Conservation (phyloP, 2,797 vertebrate genomes). For the Malurus splendens region DNA sequence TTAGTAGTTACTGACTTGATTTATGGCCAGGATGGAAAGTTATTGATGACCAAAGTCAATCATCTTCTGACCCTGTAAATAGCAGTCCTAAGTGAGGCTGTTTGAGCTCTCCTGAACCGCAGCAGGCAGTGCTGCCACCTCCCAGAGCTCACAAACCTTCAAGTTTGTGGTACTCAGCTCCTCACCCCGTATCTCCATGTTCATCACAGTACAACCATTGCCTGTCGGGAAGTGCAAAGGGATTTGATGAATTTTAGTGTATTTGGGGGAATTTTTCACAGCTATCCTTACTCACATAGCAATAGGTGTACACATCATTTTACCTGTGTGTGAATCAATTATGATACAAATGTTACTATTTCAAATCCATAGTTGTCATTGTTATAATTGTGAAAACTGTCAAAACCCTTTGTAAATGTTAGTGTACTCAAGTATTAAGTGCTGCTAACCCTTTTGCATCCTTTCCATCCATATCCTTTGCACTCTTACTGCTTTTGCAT, state of each 20-base stretch:
- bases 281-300: not conserved
- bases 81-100: not conserved
- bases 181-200: not conserved
- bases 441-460: not conserved
- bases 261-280: not conserved
- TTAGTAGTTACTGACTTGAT: not conserved
- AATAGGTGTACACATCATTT: not conserved
- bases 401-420: not conserved
- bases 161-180: not conserved
- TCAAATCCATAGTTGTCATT: not conserved
- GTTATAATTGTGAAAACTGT: not conserved
- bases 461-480: not conserved
- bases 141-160: not conserved
- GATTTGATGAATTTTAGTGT: not conserved
- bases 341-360: not conserved
- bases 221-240: not conserved
- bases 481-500: not conserved
- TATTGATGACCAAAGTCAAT: not conserved
- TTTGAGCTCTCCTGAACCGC: rapidly evolving
- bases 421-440: not conserved
- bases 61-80: not conserved
- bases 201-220: not conserved
- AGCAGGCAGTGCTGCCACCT: not conserved
- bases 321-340: not conserved
- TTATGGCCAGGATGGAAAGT: not conserved